Conservation (phyloP, 2,888 invertebrate species). For the Amphimallon solstitiale region DNA sequence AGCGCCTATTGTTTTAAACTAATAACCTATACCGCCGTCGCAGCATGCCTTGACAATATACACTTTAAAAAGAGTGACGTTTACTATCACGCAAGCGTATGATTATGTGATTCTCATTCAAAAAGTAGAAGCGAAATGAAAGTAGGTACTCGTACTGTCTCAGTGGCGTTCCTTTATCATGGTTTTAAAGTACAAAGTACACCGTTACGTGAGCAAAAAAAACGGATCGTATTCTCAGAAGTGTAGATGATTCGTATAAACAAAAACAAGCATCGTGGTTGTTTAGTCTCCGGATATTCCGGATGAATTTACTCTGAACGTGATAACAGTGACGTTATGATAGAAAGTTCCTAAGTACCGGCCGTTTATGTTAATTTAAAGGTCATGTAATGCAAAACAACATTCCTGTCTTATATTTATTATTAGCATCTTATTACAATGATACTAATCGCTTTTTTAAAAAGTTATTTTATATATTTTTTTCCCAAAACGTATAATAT, state of each 20-base stretch:
- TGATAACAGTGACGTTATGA: not conserved
- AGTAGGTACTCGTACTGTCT: not conserved
- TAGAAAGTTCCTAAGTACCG: conserved; percentile 7
- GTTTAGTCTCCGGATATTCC: too few species aligned
- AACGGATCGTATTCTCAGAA: too few species aligned
- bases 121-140: conserved; percentile 11
- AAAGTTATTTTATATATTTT: too few species aligned
- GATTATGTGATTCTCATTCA: conserved; percentile 31
- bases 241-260: not conserved
- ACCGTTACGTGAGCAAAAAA: too few species aligned
- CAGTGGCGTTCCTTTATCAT: conserved; percentile 1
- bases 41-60: conserved; percentile 31
- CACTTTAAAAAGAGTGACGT: conserved; percentile 46
- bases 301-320: too few species aligned
- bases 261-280: not conserved
- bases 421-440: not conserved
- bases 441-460: not conserved
- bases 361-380: conserved; percentile 13
- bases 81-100: conserved; percentile 43
- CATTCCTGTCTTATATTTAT: not conserved
- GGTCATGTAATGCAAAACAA: conserved; percentile 6
- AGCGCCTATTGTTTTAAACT: conserved; percentile 26
- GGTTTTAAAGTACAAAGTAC: not conserved
- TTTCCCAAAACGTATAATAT: too few species aligned
- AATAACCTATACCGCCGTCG: conserved; percentile 19